Base-by-base conservation (phyloP, 2,888 invertebrate species). In the Pherbina coryleti region DNA sequence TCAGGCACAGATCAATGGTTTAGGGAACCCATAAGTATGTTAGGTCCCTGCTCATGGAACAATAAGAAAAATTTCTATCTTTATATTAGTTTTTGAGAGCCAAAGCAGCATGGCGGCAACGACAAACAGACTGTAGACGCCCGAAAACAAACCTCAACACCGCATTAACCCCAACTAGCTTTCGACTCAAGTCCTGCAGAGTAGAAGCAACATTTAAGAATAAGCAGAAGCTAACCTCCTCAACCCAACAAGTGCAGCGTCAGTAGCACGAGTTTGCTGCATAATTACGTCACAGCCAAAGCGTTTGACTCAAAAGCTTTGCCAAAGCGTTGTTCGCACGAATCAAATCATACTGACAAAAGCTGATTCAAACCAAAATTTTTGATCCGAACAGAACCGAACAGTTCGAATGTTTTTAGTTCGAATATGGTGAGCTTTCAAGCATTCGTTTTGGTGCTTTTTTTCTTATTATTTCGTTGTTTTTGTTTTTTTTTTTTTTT, bases 211-310 rank as follows among this genome's bases (percentile, higher is more conserved):
- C 55, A n/a, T 14, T 25, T 25, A 60, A 28, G 19, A 22, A 55
- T 55, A 19, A 31, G 19, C n/a, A 34, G 44, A 11, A 22, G 37
- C 11, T 31, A 66, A 66, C n/a, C n/a, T n/a, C n/a, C n/a, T n/a
- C n/a, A n/a, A n/a, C 31, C 49, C 44, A 69, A 14, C 51, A 25
- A 44, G 69, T 22, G 9, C 17, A 4, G 31, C 64, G 62, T 17
- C 14, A 28, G 17, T 25, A 31, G 31, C 67, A 7, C n/a, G 19
- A 11, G 31, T 71, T 55, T 37, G 34, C 9, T 34, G 55, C 71
- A 71, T 53, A 55, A 71, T 71, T 71, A 71, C 71, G 55, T 71
- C 71, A 71, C 71, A 55, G 34, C 64, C 1, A n/a, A 55, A 22
- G 31, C n/a, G 17, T 19, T 64, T 34, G 64, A 64, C 64, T 37